Evolutionary conservation across 2,797 vertebrate species (phyloP), one percentile per base, ranked within the genome.

Genomic region (Coregonus ussuriensis): DNA sequence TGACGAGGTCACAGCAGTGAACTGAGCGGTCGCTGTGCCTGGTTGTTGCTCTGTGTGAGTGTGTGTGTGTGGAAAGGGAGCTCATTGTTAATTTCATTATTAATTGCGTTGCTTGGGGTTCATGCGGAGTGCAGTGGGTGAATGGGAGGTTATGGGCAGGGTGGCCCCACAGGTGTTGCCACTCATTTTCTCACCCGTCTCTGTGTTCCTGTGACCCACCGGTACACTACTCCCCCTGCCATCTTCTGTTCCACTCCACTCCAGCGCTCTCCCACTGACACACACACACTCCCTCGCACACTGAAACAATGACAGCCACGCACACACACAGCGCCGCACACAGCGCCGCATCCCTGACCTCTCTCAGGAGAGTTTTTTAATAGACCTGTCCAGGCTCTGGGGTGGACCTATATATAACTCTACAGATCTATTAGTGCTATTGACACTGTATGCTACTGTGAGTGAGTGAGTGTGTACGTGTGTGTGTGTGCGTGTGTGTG

Each of bases 11-110:
- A 73, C 0, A 0, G 72, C 82, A 81, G 66, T 51, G n/a, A 54
- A 80, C 68, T 15, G 6, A 15, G 51, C 18, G 15, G 66, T 35
- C 2, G 31, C 66, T 69, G 69, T 72, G 66, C 37, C 73, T 47
- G 56, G 41, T 35, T 54, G 53, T 72, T 21, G 29, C 25, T 53
- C 47, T 68, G 73, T 35, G 65, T 29, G 78, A 72, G 75, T 73
- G 75, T 33, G 68, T 73, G 69, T 71, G 69, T 59, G 69, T 81
- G 82, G 77, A 85, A 82, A 79, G 81, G 76, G 82, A 84, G 77
- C 76, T 85, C 88, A 81, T 90, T 91, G 88, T 91, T 88, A 85
- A 92, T 92, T 92, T 88, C 83, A 90, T 93, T 90, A 94, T 92
- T 93, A 92, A 92, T 93, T 90, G 86, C 88, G 86, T 25, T 79